phyloP scores from a whole-genome alignment of 1,140 invertebrate genomes.

The Macrotrachela quadricornifera region DNA sequence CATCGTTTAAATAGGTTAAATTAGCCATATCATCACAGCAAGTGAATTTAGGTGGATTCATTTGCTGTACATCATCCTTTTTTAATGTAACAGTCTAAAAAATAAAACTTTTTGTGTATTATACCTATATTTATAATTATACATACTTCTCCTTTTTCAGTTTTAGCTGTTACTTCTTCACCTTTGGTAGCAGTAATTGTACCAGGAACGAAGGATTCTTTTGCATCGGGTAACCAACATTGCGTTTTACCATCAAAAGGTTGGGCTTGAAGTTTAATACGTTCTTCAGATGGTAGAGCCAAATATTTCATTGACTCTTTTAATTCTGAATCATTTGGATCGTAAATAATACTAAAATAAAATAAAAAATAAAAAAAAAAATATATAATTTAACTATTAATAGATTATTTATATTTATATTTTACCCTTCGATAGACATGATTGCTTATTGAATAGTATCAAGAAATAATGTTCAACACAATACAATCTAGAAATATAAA shows the following conservation, averaged over 20 bases:
- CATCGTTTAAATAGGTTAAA: constrained; percentile 98
- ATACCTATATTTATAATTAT: no score
- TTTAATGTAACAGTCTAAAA: constrained; percentile 48
- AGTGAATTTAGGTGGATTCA: constrained; percentile 98
- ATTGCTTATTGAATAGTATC: no score
- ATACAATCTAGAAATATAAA: no score
- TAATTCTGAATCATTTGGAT: constrained; percentile 9
- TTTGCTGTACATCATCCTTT: constrained; percentile 86
- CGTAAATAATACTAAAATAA: neutral
- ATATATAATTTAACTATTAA: no score
- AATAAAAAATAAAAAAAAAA: no score
- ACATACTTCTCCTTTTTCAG: constrained; percentile 18
- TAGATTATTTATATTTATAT: no score
- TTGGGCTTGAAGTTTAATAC: constrained; percentile 47
- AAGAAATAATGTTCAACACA: no score
- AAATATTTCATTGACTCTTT: constrained; percentile 9
- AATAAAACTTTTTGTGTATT: no score
- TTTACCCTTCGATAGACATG: no score
- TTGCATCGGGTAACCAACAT: constrained; percentile 92
- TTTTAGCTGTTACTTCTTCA: constrained; percentile 69
- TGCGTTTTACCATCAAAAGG: constrained; percentile 98
- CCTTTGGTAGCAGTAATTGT: constrained; percentile 96
- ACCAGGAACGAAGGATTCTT: constrained; percentile 83
- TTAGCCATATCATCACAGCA: constrained; percentile 99
- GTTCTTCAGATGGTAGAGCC: neutral